Evolutionary conservation across 2,797 vertebrate genomes (phyloP).

Genomic region (Cynopterus sphinx): DNA sequence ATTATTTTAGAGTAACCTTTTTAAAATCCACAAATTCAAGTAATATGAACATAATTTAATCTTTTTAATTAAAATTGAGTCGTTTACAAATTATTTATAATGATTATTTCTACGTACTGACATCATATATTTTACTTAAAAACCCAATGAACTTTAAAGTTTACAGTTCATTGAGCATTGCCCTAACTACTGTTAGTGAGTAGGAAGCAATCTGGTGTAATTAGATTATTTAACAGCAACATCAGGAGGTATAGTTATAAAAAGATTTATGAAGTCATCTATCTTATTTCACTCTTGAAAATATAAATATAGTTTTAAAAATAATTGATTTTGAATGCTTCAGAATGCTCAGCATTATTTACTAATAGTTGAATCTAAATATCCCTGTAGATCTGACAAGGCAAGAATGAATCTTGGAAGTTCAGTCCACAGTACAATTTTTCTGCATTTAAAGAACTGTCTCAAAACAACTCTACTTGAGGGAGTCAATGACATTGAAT

Average conservation of each 20-base stretch:
- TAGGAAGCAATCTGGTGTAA: background rate
- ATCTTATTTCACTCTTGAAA: background rate
- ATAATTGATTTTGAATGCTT: no score
- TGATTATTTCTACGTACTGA: background rate
- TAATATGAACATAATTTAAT: background rate
- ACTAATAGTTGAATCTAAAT: no score
- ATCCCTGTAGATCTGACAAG: no score
- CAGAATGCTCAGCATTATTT: no score
- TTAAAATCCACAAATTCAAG: background rate
- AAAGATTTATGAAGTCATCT: background rate
- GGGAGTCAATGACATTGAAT: background rate
- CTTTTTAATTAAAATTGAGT: background rate
- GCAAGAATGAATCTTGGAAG: no score
- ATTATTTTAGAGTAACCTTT: background rate
- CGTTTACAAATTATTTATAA: background rate
- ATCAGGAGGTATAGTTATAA: background rate
- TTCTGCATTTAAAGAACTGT: constrained; percentile 5
- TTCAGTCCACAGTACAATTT: background rate
- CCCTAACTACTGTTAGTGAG: background rate
- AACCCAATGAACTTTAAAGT: background rate
- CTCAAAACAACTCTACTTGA: background rate
- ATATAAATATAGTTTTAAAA: background rate
- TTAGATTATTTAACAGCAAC: background rate
- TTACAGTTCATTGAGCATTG: background rate
- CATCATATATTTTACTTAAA: background rate